Conservation (phyloP, 2,888 invertebrate genomes). For the Pristionchus exspectatus region DNA sequence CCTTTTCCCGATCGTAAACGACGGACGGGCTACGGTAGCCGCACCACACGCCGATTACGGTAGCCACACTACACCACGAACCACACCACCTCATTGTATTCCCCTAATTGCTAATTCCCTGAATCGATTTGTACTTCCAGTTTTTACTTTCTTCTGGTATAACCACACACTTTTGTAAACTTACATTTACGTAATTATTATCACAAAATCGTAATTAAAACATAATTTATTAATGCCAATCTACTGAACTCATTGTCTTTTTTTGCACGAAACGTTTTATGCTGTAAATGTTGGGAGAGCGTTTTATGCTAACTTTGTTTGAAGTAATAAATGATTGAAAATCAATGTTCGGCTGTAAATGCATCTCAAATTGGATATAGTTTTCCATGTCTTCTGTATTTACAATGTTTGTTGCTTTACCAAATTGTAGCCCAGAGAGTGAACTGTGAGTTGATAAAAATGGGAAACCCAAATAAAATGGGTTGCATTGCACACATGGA, state of each 20-base stretch:
- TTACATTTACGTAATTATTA: conserved; percentile 37
- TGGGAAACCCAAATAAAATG: no score
- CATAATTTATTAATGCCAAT: conserved; percentile 41
- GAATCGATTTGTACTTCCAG: background rate
- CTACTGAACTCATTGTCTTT: background rate
- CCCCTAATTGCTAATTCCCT: background rate
- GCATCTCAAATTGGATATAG: background rate
- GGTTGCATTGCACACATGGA: no score
- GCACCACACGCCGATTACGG: background rate
- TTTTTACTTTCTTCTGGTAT: background rate
- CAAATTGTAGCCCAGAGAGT: no score
- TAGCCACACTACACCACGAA: background rate
- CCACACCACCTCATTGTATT: conserved; percentile 39
- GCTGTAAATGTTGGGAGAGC: conserved; percentile 48
- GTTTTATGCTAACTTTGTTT: background rate
- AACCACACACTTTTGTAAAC: background rate
- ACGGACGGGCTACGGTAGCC: background rate
- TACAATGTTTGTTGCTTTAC: no score
- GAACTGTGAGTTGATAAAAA: no score
- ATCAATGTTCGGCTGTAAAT: background rate
- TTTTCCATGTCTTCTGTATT: no score
- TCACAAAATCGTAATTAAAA: background rate
- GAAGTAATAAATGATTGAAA: conserved; percentile 37
- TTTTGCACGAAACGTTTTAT: conserved; percentile 8
- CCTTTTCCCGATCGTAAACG: conserved; percentile 73